Evolutionary conservation across 2,888 invertebrate species (phyloP).

Genomic region (Lasius platythorax): DNA sequence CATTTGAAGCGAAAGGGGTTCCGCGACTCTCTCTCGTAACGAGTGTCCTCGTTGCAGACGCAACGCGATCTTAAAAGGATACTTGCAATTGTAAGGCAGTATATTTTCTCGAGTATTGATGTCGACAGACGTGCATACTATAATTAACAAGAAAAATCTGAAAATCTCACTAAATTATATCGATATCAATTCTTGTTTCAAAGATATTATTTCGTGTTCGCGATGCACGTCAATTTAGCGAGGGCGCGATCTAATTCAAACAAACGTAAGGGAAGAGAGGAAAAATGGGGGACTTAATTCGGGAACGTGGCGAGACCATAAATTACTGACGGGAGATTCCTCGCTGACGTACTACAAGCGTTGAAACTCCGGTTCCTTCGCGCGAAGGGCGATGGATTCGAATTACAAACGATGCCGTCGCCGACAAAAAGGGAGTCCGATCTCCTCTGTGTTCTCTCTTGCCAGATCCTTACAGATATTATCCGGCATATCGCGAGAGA

Average conservation of each 20-base stretch:
- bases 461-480: conserved; percentile 82
- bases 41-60: conserved; percentile 64
- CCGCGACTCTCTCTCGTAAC: conserved; percentile 61
- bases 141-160: conserved; percentile 54
- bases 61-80: conserved; percentile 61
- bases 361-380: conserved; percentile 56
- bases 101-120: conserved; percentile 30
- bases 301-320: conserved; percentile 48
- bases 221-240: conserved; percentile 42
- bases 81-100: conserved; percentile 52
- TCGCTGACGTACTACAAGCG: conserved; percentile 61
- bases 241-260: conserved; percentile 65
- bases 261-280: conserved; percentile 59
- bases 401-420: conserved; percentile 77
- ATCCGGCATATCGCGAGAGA: conserved; percentile 81
- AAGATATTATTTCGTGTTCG: conserved; percentile 20
- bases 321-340: conserved; percentile 62
- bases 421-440: conserved; percentile 57
- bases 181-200: not conserved
- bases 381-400: conserved; percentile 73
- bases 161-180: not conserved
- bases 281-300: conserved; percentile 71
- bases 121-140: conserved; percentile 67
- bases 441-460: conserved; percentile 60
- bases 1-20: conserved; percentile 80